A percentile compares a stretch with the other conserved stretches of the same genome.
Evolutionary conservation across 2,888 invertebrate genomes (phyloP).

Genomic region (Hirtodrosophila histrioides): DNA sequence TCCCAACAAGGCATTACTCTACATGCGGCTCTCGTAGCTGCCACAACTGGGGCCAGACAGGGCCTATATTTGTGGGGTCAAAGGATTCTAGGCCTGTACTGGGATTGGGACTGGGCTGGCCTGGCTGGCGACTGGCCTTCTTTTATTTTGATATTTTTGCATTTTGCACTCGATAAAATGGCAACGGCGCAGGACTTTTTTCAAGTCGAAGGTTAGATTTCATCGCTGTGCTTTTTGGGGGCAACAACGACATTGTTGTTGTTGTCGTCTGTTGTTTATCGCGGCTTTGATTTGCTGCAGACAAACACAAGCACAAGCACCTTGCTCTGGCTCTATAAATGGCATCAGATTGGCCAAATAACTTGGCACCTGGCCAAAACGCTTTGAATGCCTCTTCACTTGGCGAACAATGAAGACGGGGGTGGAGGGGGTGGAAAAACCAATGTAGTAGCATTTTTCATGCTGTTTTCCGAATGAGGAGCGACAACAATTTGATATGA

Average conservation of each 20-base stretch:
- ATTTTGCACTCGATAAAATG: slow-evolving; percentile 69
- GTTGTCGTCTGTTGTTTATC: slow-evolving; percentile 63
- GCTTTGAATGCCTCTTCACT: slow-evolving; percentile 45
- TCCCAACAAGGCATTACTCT: too few relatives aligned
- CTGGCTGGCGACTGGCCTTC: slow-evolving; percentile 32
- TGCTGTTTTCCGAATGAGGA: slow-evolving; percentile 31
- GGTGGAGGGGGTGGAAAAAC: slow-evolving; percentile 19
- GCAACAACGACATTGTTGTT: slow-evolving; percentile 1
- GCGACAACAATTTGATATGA: slow-evolving; percentile 38
- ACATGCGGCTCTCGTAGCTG: too few relatives aligned
- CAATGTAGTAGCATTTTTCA: slow-evolving; percentile 36
- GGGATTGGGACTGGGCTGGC: neutral
- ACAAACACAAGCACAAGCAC: slow-evolving; percentile 11
- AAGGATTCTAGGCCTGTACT: too few relatives aligned
- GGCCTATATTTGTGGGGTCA: too few relatives aligned
- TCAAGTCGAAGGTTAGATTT: slow-evolving; percentile 79
- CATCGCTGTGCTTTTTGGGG: slow-evolving; percentile 50
- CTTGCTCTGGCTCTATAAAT: slow-evolving; percentile 11
- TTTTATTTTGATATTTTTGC: slow-evolving; percentile 32
- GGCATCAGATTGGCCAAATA: slow-evolving; percentile 56
- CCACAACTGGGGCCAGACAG: too few relatives aligned
- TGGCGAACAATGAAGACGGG: slow-evolving; percentile 1
- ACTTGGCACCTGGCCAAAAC: slow-evolving; percentile 67
- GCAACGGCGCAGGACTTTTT: slow-evolving; percentile 37
- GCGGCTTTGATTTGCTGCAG: slow-evolving; percentile 59